Conservation (phyloP, 2,113 vertebrate genomes). For the Marcusenius ussheri region DNA sequence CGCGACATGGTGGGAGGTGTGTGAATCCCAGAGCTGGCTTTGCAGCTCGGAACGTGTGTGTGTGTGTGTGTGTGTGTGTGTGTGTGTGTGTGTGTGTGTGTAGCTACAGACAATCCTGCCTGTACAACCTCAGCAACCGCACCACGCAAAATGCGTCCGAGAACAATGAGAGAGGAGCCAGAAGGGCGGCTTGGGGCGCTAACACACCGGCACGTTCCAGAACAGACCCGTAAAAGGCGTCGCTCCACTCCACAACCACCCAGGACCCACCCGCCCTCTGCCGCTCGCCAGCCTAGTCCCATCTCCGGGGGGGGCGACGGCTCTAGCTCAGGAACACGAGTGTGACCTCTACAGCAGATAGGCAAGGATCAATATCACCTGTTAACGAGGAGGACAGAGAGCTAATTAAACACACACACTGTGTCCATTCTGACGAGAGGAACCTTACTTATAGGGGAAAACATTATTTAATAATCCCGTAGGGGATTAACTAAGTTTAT, state of each 20-base stretch:
- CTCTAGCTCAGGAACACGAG: constrained; percentile 29
- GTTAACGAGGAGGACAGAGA: constrained; percentile 39
- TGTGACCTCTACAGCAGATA: constrained; percentile 26
- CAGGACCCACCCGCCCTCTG: not conserved
- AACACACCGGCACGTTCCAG: not conserved
- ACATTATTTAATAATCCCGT: not conserved
- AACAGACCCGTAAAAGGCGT: not conserved
- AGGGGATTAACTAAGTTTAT: not conserved
- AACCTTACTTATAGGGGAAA: not conserved
- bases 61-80: not conserved
- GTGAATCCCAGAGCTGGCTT: not conserved
- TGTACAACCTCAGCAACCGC: not conserved
- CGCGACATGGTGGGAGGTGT: not conserved
- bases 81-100: not conserved
- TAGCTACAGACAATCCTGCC: not conserved
- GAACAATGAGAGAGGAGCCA: not conserved
- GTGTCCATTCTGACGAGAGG: not conserved
- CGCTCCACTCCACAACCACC: not conserved
- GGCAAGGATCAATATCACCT: constrained; percentile 32
- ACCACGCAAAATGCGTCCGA: not conserved
- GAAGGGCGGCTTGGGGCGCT: not conserved
- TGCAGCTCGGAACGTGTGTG: too few relatives aligned
- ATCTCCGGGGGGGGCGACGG: constrained; percentile 12
- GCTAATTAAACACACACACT: constrained; percentile 45
- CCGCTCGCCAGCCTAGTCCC: not conserved